Evolutionary conservation across 2,888 invertebrate genomes (phyloP).

Genomic region (Noctua janthe): DNA sequence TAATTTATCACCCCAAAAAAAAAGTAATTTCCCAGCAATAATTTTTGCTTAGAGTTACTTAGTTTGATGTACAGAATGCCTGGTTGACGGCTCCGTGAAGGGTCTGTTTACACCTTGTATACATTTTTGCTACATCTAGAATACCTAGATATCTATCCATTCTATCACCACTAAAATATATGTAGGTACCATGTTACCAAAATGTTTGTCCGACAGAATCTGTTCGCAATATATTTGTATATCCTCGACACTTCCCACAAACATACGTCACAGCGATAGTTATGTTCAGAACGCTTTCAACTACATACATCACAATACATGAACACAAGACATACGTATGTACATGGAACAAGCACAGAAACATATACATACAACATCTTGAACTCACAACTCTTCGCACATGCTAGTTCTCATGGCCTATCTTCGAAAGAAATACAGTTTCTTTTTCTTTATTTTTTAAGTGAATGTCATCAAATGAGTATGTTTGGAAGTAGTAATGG

Average conservation of each 20-base stretch:
- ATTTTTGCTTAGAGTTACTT: too few relatives aligned
- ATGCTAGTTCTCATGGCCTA: conserved; percentile 51
- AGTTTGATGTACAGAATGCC: too few relatives aligned
- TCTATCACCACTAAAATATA: conserved; percentile 1
- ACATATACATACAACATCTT: conserved; percentile 17
- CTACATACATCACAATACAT: conserved; percentile 10
- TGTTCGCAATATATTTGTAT: conserved; percentile 10
- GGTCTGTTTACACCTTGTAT: too few relatives aligned
- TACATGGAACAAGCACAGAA: background rate
- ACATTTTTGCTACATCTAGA: background rate
- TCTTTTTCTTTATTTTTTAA: conserved; percentile 27
- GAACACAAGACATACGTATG: background rate
- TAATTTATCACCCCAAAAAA: too few relatives aligned
- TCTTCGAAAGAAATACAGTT: conserved; percentile 10
- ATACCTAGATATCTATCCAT: background rate
- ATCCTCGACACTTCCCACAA: conserved; percentile 17
- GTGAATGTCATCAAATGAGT: conserved; percentile 24
- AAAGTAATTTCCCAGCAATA: too few relatives aligned
- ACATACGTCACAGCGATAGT: background rate
- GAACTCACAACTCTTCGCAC: conserved; percentile 33
- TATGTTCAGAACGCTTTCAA: background rate
- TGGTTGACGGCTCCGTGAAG: too few relatives aligned
- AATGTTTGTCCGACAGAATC: conserved; percentile 11
- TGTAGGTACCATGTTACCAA: background rate
- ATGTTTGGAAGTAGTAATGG: conserved; percentile 7